A percentile compares a stretch with the other conserved stretches of the same genome.
Conservation (phyloP, 2,888 invertebrate species). For the Lasioglossum lativentre region DNA sequence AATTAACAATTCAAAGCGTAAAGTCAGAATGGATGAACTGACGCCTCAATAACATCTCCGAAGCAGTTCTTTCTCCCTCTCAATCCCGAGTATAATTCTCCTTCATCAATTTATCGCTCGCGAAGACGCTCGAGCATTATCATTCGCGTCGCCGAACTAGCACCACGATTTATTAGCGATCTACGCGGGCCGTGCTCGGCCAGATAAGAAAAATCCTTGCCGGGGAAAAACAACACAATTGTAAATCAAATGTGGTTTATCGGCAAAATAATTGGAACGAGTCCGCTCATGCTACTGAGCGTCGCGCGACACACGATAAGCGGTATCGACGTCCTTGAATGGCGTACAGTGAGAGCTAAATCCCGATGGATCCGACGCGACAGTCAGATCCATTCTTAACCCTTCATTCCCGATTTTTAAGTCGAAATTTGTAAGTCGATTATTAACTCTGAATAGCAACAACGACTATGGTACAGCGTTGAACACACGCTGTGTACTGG, state of each 20-base stretch:
- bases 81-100: background rate
- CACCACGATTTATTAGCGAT: slow-evolving; percentile 10
- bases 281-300: slow-evolving; percentile 37
- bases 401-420: too few relatives aligned
- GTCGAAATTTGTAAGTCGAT: background rate
- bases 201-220: slow-evolving; percentile 49
- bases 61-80: background rate
- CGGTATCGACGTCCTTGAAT: slow-evolving; percentile 56
- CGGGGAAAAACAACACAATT: slow-evolving; percentile 61
- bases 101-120: background rate
- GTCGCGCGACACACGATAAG: slow-evolving; percentile 49
- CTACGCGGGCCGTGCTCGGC: background rate
- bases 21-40: background rate
- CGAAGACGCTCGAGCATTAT: background rate
- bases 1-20: background rate
- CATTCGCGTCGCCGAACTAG: background rate
- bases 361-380: background rate
- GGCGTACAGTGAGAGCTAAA: background rate
- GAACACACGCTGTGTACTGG: too few relatives aligned
- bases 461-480: too few relatives aligned
- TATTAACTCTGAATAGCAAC: background rate
- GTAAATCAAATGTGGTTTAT: slow-evolving; percentile 67
- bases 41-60: background rate
- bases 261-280: slow-evolving; percentile 72
- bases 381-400: background rate